Base-by-base conservation (phyloP, 2,113 vertebrate species). In the Platichthys stellatus region DNA sequence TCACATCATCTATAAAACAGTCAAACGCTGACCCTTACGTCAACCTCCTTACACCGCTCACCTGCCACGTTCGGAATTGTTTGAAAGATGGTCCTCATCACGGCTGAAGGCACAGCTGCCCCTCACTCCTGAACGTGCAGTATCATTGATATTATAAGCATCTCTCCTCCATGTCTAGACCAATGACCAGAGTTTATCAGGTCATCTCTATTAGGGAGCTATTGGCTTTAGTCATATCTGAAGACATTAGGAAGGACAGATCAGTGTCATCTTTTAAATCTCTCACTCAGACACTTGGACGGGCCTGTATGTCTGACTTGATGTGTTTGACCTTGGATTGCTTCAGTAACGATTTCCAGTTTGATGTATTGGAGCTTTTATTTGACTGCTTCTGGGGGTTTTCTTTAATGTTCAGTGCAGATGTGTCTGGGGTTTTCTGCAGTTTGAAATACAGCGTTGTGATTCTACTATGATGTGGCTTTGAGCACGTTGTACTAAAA, bases 161-260 rank as follows among this genome's bases (percentile, higher is more conserved):
- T 58, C 47, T 49, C 14, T 31, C 38, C 47, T 49, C 24, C 26
- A 12, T 7, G 1, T 74, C 24, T 49, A 21, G 49, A 61, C 35
- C 74, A 53, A 17, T 68, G 74, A 72, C 63, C 59, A 45, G 56
- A 65, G 78, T 78, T 84, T 84, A 65, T 83, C 63, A 61, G 47
- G 63, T 63, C 68, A 78, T 73, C 67, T n/a, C 67, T n/a, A 10
- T 54, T 15, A 54, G 51, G 20, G 18, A n/a, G 18, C 31, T 15
- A 20, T 20, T n/a, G 51, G 18, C 18, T 54, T 54, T 54, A 20
- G 65, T 56, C 28, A 76, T 58, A 78, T 75, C 63, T 74, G 74
- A 56, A 76, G 49, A 72, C 49, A 70, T 26, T 28, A 62, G 28
- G 71, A 26, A n/a, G 1, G 40, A 71, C 64, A 40, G 45, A 63